Evolutionary conservation across 2,888 invertebrate genomes (phyloP).

Genomic region (Limnephilus auricula): DNA sequence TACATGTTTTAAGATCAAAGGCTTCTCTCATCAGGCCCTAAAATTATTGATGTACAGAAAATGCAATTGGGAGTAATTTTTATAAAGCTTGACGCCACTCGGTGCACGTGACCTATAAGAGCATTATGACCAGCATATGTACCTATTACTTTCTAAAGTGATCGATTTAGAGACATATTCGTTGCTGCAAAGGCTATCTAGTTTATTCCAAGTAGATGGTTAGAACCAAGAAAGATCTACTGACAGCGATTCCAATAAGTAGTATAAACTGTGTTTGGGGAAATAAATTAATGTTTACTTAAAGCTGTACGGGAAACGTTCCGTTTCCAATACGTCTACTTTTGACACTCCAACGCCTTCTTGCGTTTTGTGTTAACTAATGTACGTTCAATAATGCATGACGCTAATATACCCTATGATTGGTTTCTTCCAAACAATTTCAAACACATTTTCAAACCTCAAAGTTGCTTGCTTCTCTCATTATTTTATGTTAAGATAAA

Average conservation of each 20-base stretch:
- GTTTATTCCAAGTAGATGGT: not conserved
- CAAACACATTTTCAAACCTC: not conserved
- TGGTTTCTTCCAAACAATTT: not conserved
- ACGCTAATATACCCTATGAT: not conserved
- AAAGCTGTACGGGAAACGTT: not conserved
- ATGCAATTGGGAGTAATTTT: not conserved
- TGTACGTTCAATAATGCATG: not conserved
- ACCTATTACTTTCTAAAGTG: not conserved
- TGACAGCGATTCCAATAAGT: not conserved
- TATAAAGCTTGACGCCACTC: not conserved
- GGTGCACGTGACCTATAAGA: not conserved
- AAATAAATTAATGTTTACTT: slow-evolving; percentile 2
- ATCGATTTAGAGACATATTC: not conserved
- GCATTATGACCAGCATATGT: not conserved
- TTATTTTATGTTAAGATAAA: not conserved
- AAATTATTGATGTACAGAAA: too few species aligned
- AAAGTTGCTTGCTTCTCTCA: not conserved
- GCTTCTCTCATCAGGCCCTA: too few species aligned
- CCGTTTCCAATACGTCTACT: not conserved
- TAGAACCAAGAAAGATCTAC: not conserved
- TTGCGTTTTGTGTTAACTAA: not conserved
- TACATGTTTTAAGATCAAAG: too few species aligned
- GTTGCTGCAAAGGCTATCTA: not conserved
- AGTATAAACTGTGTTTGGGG: not conserved
- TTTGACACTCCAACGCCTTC: not conserved